phyloP scores from a whole-genome alignment of 2,113 vertebrate genomes.

The Burhinus oedicnemus region DNA sequence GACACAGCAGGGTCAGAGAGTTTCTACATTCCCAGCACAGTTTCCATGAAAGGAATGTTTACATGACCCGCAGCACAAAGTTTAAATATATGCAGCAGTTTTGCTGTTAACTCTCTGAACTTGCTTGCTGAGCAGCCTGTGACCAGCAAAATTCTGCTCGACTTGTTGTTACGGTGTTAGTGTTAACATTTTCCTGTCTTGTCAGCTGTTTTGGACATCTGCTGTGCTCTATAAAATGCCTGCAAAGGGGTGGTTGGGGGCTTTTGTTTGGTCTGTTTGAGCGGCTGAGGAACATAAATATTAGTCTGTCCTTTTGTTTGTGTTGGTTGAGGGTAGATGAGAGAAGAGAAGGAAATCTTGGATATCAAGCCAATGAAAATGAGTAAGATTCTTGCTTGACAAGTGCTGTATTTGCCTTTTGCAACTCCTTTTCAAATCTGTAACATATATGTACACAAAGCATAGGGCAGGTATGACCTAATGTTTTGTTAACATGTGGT shows the following conservation, averaged over 20 bases:
- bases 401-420: constrained; percentile 5
- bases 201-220: constrained; percentile 74
- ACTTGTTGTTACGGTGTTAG: constrained; percentile 45
- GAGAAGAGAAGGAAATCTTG: constrained; percentile 26
- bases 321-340: constrained; percentile 57
- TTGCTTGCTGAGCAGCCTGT: constrained; percentile 56
- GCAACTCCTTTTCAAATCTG: neutral
- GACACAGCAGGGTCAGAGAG: constrained; percentile 61
- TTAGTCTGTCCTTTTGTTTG: constrained; percentile 65
- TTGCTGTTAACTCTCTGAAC: constrained; percentile 79
- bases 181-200: constrained; percentile 55
- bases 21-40: constrained; percentile 75
- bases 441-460: neutral
- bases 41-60: constrained; percentile 78
- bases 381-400: constrained; percentile 17
- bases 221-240: constrained; percentile 62
- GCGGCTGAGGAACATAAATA: constrained; percentile 51
- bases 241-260: neutral
- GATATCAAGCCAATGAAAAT: constrained; percentile 51
- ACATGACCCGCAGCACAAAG: constrained; percentile 70
- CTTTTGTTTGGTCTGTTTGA: constrained; percentile 71
- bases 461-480: neutral
- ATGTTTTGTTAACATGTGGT: constrained; percentile 7
- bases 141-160: constrained; percentile 51
- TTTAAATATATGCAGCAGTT: constrained; percentile 80